phyloP scores from a whole-genome alignment of 1,140 invertebrate genomes.

The Drosophila equinoxialis region DNA sequence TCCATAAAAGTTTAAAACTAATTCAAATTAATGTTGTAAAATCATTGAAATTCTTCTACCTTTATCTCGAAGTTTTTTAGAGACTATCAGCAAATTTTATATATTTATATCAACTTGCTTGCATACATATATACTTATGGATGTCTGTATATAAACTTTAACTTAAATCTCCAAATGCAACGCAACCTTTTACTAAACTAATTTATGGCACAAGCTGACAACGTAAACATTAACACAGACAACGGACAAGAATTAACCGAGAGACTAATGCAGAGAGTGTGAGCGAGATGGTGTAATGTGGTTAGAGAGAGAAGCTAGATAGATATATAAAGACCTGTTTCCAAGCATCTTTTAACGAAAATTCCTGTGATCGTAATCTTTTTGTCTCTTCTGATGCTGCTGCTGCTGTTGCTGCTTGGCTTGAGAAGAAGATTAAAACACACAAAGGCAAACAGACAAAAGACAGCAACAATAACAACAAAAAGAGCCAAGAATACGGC shows the following conservation, averaged over 20 bases:
- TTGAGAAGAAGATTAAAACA: constrained; percentile 79
- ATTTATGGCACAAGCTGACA: constrained; percentile 83
- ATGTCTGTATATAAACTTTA: constrained; percentile 14
- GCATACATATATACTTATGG: background rate
- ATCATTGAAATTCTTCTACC: too few relatives aligned
- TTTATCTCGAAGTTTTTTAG: too few relatives aligned
- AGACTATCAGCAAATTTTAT: background rate
- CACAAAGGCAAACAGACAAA: constrained; percentile 40
- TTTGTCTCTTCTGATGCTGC: constrained; percentile 73
- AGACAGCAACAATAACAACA: constrained; percentile 37
- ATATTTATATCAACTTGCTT: background rate
- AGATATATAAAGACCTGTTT: constrained; percentile 69
- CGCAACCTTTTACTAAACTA: constrained; percentile 81
- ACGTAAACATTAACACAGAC: constrained; percentile 80
- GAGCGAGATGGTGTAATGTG: background rate
- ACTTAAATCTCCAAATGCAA: constrained; percentile 67
- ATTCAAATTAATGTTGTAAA: too few relatives aligned
- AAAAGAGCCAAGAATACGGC: constrained; percentile 65
- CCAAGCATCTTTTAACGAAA: constrained; percentile 76
- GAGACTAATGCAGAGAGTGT: constrained; percentile 14
- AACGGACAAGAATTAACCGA: constrained; percentile 24
- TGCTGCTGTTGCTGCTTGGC: constrained; percentile 16
- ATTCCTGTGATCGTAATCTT: constrained; percentile 81
- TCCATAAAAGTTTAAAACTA: too few relatives aligned
- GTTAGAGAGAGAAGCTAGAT: constrained; percentile 2